Evolutionary conservation across 2,797 vertebrate genomes (phyloP).

Genomic region (Semotilus atromaculatus): DNA sequence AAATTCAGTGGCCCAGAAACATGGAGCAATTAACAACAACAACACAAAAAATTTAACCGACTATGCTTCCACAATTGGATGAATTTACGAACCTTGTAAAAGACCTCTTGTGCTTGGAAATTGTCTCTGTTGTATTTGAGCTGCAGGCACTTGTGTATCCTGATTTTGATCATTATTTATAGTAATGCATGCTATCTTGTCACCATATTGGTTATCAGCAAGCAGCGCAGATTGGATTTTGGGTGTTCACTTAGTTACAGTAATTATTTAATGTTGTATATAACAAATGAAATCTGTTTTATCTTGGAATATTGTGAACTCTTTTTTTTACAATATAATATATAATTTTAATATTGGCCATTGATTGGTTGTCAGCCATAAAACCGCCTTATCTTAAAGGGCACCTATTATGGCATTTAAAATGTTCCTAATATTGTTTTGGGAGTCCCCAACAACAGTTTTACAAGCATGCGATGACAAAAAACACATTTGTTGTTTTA

Average conservation of each 20-base stretch:
- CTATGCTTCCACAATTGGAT: neutral
- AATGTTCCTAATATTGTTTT: too few relatives aligned
- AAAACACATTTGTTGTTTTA: too few relatives aligned
- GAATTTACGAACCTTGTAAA: neutral
- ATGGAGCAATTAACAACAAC: neutral
- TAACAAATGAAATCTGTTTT: neutral
- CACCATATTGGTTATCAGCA: neutral
- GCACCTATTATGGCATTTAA: too few relatives aligned
- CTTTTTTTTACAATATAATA: too few relatives aligned
- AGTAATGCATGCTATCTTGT: neutral
- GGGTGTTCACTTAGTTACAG: neutral
- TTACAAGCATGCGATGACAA: too few relatives aligned
- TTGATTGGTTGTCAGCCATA: neutral
- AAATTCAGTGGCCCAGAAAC: neutral
- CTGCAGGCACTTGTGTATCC: neutral
- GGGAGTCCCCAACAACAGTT: too few relatives aligned
- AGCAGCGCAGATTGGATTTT: neutral
- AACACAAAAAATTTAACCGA: neutral
- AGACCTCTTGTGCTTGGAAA: neutral
- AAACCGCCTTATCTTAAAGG: neutral
- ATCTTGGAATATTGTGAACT: too few relatives aligned
- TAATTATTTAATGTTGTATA: neutral
- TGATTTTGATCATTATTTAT: neutral
- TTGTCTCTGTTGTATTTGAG: neutral
- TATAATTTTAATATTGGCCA: neutral